These are phyloP conservation scores for Paradisaea rubra DNA, from an alignment of 2,113 vertebrate species.

Conservation along the genomic window DNA sequence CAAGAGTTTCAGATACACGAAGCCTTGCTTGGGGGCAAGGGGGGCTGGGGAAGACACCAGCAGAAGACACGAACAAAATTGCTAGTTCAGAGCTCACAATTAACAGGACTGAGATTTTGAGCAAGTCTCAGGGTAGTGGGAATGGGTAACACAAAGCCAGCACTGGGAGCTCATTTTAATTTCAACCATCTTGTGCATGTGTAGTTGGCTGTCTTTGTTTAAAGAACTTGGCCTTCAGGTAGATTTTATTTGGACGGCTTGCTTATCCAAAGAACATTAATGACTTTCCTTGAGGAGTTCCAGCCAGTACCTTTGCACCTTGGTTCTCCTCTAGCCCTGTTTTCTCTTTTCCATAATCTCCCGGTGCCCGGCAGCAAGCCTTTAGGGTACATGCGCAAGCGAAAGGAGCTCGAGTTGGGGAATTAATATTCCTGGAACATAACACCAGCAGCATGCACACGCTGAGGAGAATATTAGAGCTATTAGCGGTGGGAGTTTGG, in stretches of 20 bases:
- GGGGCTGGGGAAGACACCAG: background rate
- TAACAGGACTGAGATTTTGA: background rate
- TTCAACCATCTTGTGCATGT: slow-evolving; percentile 43
- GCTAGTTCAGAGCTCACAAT: background rate
- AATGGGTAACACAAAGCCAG: slow-evolving; percentile 1
- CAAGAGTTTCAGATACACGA: background rate
- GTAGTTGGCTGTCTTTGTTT: slow-evolving; percentile 58
- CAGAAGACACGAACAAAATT: background rate
- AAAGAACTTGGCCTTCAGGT: slow-evolving; percentile 54
- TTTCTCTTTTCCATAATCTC: slow-evolving; percentile 59
- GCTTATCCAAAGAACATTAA: slow-evolving; percentile 46
- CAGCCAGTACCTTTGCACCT: slow-evolving; percentile 40
- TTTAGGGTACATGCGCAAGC: slow-evolving; percentile 67
- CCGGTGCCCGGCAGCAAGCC: slow-evolving; percentile 61
- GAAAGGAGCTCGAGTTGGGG: slow-evolving; percentile 65
- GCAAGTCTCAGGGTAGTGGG: background rate
- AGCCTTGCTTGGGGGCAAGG: background rate
- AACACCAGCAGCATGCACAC: slow-evolving; percentile 77
- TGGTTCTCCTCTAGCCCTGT: slow-evolving; percentile 16
- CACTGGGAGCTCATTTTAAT: slow-evolving; percentile 41
- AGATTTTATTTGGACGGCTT: slow-evolving; percentile 40
- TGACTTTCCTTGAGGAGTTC: slow-evolving; percentile 50
- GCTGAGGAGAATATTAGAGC: slow-evolving; percentile 83
- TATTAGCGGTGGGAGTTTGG: slow-evolving; percentile 81
- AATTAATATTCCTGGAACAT: slow-evolving; percentile 84